Base-by-base conservation (phyloP, 2,888 invertebrate genomes). In the Drosophila macrothrix region DNA sequence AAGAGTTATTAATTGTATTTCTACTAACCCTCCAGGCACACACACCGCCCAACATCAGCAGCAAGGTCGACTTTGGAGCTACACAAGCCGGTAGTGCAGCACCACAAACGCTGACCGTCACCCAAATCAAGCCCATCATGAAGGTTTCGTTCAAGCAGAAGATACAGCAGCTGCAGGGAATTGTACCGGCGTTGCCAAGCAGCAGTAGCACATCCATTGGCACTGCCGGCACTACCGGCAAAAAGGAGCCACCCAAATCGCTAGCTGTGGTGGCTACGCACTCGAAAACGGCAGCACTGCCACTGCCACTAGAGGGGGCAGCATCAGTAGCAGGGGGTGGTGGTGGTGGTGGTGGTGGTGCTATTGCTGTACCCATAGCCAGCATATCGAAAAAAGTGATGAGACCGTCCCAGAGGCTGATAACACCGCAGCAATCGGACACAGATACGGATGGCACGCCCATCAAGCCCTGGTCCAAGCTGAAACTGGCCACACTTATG, bases 391-490 rank as follows among this genome's bases (percentile, higher is more conserved):
- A 84, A 31, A 86, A 87, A 69, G 76, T 85, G 63, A 83, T 77
- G 22, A 92, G 91, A 73, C 90, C 92, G 71, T 78, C 80, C 67
- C 61, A 81, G 31, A 76, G 79, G 78, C 56, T 79, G 60, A 52
- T 52, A 64, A 89, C 91, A 6, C 84, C 90, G 2, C 58, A 82
- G 69, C 87, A 78, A 16, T 90, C 92, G 49, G 92, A 92, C 59
- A 93, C 92, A 93, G 91, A 93, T 72, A 93, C 93, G 93, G 91
- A 93, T 73, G 88, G 90, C 19, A 90, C 91, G 59, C 90, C 92
- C 60, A 91, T 92, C 88, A 96, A 95, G 83, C 96, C 96, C 2
- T 97, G 97, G 97, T 95, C 95, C 19, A 96, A 96, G 94, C 93
- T 97, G 52, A 97, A 97, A 92, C 95, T 96, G 91, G 97, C 97